Conservation (phyloP, 2,113 vertebrate genomes). For the Oophaga pumilio region DNA sequence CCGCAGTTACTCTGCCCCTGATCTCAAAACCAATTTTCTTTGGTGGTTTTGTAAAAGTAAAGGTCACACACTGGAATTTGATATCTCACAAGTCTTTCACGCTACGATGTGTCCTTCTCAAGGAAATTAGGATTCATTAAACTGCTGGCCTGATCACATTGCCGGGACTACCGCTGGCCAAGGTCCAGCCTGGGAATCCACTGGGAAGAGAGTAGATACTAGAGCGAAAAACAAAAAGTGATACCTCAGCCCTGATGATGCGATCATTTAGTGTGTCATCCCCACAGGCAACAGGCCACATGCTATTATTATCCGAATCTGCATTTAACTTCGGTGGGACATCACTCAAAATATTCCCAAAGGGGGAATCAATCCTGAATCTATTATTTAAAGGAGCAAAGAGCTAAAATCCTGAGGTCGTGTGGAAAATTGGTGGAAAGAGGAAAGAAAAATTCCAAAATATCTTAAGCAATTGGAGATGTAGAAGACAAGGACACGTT, state of each 20-base stretch:
- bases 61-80: slow-evolving; percentile 69
- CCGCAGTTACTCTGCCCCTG: slow-evolving; percentile 66
- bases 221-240: not conserved
- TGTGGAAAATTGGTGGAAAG: not conserved
- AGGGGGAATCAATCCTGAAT: not conserved
- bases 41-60: slow-evolving; percentile 70
- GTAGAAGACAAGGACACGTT: not conserved
- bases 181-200: slow-evolving; percentile 61
- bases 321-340: not conserved
- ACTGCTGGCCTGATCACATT: slow-evolving; percentile 67
- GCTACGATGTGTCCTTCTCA: slow-evolving; percentile 65
- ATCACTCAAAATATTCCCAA: not conserved
- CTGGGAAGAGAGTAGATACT: slow-evolving; percentile 59
- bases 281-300: not conserved
- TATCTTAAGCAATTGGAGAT: not conserved
- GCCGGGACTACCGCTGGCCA: slow-evolving; percentile 64
- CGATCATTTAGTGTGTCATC: not conserved
- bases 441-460: not conserved
- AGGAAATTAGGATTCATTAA: slow-evolving; percentile 68
- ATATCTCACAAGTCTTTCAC: slow-evolving; percentile 67
- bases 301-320: slow-evolving; percentile 17
- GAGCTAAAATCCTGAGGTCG: not conserved
- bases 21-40: slow-evolving; percentile 75
- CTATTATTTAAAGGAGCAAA: not conserved
- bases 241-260: not conserved